These are phyloP conservation scores for Perodicticus potto DNA, from an alignment of 2,797 vertebrate genomes.

Conservation along the genomic window DNA sequence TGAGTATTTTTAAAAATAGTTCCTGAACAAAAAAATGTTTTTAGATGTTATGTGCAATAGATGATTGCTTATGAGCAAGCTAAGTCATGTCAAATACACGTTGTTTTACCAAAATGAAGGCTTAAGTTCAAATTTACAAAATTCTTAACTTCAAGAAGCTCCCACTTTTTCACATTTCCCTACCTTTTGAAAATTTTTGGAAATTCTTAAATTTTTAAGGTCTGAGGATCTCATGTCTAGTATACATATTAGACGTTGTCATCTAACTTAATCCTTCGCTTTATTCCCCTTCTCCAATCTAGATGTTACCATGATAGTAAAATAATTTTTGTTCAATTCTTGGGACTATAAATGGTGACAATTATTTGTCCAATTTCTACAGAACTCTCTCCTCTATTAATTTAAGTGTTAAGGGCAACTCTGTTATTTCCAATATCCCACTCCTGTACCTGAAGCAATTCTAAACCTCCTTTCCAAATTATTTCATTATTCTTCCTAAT, in stretches of 20 bases:
- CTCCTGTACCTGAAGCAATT: background rate
- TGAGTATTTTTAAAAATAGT: constrained; percentile 57
- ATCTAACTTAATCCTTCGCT: background rate
- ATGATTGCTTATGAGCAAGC: background rate
- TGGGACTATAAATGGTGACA: background rate
- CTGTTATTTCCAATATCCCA: background rate
- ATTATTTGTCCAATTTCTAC: background rate
- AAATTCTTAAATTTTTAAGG: background rate
- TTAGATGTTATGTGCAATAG: constrained; percentile 38
- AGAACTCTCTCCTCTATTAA: background rate
- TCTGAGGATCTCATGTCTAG: background rate
- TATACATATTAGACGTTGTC: background rate
- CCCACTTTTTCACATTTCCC: background rate
- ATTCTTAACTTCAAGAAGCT: background rate
- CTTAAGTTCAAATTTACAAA: background rate
- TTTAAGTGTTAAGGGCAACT: background rate
- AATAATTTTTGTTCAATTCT: background rate
- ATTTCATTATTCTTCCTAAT: background rate
- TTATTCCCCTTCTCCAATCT: background rate
- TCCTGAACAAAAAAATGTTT: constrained; percentile 25
- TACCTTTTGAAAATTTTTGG: background rate
- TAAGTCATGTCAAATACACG: background rate
- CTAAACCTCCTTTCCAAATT: background rate
- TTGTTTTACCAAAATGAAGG: background rate
- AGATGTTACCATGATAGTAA: background rate